Conservation (phyloP, 2,888 invertebrate species). For the Matsumyia berberina region DNA sequence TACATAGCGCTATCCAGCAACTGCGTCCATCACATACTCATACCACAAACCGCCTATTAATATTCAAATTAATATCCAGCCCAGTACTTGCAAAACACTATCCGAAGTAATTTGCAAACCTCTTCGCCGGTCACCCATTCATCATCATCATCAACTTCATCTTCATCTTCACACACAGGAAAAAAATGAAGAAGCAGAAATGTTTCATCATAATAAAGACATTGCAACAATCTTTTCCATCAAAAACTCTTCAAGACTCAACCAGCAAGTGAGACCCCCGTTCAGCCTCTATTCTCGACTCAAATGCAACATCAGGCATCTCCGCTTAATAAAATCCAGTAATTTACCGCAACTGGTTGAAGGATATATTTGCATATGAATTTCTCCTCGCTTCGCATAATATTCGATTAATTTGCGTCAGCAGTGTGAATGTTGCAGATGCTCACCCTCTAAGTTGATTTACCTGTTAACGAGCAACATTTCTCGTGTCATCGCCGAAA, state of each 20-base stretch:
- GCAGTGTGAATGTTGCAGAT: conserved; percentile 65
- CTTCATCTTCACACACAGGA: conserved; percentile 9
- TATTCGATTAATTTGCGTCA: conserved; percentile 69
- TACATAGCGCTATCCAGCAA: too few species aligned
- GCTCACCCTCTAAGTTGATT: conserved; percentile 63
- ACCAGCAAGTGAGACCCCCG: conserved; percentile 5
- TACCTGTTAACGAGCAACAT: conserved; percentile 70
- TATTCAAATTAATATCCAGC: not conserved
- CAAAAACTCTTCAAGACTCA: too few species aligned
- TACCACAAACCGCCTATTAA: not conserved
- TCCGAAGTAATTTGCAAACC: conserved; percentile 23
- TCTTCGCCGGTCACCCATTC: conserved; percentile 48
- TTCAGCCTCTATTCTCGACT: conserved; percentile 22
- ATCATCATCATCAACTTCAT: conserved; percentile 36
- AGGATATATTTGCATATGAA: conserved; percentile 75
- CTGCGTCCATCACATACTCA: too few species aligned
- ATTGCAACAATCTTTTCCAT: conserved; percentile 22
- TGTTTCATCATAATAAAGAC: conserved; percentile 20
- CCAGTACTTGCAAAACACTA: not conserved
- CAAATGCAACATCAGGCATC: not conserved
- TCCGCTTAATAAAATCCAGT: conserved; percentile 39
- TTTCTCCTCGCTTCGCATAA: conserved; percentile 3
- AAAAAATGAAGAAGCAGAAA: conserved; percentile 6
- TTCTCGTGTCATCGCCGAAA: conserved; percentile 51
- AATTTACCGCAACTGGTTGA: conserved; percentile 69